A percentile compares a stretch with the other conserved stretches of the same genome.
phyloP scores from a whole-genome alignment of 2,888 invertebrate species.

The Oegoconia quadripuncta region DNA sequence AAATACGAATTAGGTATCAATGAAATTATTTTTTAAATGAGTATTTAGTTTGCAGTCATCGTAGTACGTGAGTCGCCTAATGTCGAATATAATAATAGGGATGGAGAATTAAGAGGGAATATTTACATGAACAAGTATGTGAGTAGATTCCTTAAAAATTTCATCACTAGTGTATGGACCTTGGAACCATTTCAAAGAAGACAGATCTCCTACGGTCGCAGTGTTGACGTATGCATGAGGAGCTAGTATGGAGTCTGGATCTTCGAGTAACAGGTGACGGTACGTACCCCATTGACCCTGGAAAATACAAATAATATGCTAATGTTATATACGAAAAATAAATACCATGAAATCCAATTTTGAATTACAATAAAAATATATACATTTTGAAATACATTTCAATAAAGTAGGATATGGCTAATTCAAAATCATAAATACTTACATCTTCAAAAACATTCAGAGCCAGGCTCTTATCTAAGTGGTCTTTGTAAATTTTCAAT shows the following conservation, averaged over 20 bases:
- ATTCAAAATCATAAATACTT: slow-evolving; percentile 29
- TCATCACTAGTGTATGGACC: slow-evolving; percentile 70
- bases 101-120: background rate
- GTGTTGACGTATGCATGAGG: slow-evolving; percentile 89
- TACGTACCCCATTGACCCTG: slow-evolving; percentile 87
- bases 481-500: slow-evolving; percentile 81
- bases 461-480: slow-evolving; percentile 85
- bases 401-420: too few species aligned
- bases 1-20: too few species aligned
- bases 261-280: slow-evolving; percentile 85
- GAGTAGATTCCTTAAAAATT: slow-evolving; percentile 38
- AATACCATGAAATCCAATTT: too few species aligned
- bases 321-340: too few species aligned
- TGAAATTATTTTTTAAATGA: too few species aligned
- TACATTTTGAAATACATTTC: too few species aligned
- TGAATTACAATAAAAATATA: too few species aligned
- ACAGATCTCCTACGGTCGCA: slow-evolving; percentile 89
- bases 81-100: background rate
- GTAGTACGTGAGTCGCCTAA: background rate
- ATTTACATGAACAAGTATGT: slow-evolving; percentile 57
- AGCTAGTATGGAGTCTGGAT: slow-evolving; percentile 56
- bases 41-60: too few species aligned
- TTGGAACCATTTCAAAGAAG: slow-evolving; percentile 86
- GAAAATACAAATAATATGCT: slow-evolving; percentile 1
- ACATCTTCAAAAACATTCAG: slow-evolving; percentile 86